Evolutionary conservation across 2,888 invertebrate genomes (phyloP).

Genomic region (Parthenolecanium corni): DNA sequence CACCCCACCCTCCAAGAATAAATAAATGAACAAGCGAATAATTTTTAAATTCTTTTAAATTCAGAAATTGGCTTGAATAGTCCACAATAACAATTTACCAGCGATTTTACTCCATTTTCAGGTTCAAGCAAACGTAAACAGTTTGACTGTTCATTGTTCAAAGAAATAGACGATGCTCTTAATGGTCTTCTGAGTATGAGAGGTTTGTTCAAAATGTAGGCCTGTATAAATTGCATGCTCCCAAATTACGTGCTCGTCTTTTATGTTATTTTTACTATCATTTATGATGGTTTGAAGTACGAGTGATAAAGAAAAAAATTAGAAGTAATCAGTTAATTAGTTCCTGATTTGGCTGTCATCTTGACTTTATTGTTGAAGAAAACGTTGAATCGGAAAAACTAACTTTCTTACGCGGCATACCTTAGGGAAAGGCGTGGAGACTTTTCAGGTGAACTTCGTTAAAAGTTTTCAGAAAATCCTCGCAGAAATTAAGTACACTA

Average conservation of each 20-base stretch:
- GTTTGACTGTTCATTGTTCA: slow-evolving; percentile 24
- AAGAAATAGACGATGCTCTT: slow-evolving; percentile 29
- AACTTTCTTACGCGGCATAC: no score
- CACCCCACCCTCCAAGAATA: no score
- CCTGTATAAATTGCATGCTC: slow-evolving; percentile 1
- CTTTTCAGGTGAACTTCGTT: no score
- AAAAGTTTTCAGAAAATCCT: no score
- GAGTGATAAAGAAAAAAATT: not conserved
- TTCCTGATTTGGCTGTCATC: no score
- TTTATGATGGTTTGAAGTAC: not conserved
- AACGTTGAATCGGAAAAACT: no score
- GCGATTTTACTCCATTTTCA: not conserved
- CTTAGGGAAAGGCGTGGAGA: no score
- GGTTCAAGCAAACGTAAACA: not conserved
- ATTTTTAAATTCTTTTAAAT: no score
- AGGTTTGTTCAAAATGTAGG: not conserved
- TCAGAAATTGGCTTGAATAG: not conserved
- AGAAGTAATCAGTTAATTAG: no score
- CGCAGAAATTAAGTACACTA: no score
- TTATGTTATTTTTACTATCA: not conserved
- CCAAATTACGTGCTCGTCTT: not conserved
- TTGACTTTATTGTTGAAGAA: no score
- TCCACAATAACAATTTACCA: not conserved
- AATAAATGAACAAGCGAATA: no score
- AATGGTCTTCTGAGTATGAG: slow-evolving; percentile 29